Conservation (phyloP, 2,888 invertebrate genomes). For the Leptopilina drosophilae region DNA sequence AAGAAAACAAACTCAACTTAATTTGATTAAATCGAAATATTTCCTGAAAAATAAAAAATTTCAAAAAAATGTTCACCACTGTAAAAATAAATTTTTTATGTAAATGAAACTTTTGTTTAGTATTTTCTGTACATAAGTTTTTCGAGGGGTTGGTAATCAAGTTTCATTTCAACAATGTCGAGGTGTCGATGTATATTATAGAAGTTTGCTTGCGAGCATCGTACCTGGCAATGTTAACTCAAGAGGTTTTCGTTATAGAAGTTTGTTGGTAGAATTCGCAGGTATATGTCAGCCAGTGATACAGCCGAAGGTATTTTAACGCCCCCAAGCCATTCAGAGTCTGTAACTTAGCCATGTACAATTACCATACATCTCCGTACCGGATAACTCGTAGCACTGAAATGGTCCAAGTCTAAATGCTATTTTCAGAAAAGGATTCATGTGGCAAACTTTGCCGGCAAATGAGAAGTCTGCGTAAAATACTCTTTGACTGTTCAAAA, state of each 20-base stretch:
- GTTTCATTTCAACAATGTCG: neutral
- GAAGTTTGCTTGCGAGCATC: slow-evolving; percentile 14
- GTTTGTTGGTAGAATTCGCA: slow-evolving; percentile 55
- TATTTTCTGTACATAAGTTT: neutral
- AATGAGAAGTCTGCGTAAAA: slow-evolving; percentile 34
- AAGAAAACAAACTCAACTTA: too few species aligned
- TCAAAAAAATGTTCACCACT: too few species aligned
- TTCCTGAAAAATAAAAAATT: too few species aligned
- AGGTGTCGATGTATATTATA: slow-evolving; percentile 14
- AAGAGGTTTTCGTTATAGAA: slow-evolving; percentile 61
- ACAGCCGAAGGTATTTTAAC: slow-evolving; percentile 68
- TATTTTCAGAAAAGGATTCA: slow-evolving; percentile 40
- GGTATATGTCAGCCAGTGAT: slow-evolving; percentile 67
- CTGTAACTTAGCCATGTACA: slow-evolving; percentile 73
- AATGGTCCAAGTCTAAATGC: slow-evolving; percentile 34
- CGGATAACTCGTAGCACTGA: slow-evolving; percentile 56
- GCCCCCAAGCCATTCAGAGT: slow-evolving; percentile 69
- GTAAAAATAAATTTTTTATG: too few species aligned
- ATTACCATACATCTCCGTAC: slow-evolving; percentile 72
- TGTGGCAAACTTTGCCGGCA: slow-evolving; percentile 38
- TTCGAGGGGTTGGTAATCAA: neutral
- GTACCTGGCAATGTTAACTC: slow-evolving; percentile 47
- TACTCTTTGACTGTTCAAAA: slow-evolving; percentile 50
- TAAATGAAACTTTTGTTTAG: too few species aligned
- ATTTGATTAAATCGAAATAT: too few species aligned